These are phyloP conservation scores for Ischnus inquisitorius DNA, from an alignment of 2,888 invertebrate genomes.

Conservation along the genomic window DNA sequence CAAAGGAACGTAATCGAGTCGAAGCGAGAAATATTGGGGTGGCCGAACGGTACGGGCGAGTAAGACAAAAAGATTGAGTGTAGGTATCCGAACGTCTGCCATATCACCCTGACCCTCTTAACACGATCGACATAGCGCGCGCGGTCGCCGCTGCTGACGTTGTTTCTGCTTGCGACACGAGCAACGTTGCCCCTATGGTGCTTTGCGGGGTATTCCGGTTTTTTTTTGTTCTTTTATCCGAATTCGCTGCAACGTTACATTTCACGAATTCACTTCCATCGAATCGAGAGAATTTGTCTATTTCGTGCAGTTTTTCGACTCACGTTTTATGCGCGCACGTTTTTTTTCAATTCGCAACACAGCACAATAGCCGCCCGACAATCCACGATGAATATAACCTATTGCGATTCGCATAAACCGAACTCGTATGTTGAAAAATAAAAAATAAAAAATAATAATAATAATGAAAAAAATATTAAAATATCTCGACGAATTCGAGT, in stretches of 20 bases:
- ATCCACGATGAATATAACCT: no score
- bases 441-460: no score
- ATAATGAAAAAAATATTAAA: background rate
- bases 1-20: background rate
- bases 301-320: background rate
- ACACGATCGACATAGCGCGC: constrained; percentile 65
- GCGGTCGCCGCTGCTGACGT: constrained; percentile 40
- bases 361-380: background rate
- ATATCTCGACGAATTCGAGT: constrained; percentile 18
- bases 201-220: constrained; percentile 2
- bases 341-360: background rate
- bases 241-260: background rate
- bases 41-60: background rate
- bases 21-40: constrained; percentile 19
- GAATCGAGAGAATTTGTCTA: no score
- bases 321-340: no score
- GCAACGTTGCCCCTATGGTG: background rate
- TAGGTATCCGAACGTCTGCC: constrained; percentile 47
- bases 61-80: constrained; percentile 27
- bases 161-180: constrained; percentile 14
- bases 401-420: background rate
- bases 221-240: background rate
- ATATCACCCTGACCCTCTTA: constrained; percentile 70
- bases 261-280: no score
- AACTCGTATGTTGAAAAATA: background rate